These are phyloP conservation scores for Nephrotoma flavescens DNA, from an alignment of 2,888 invertebrate genomes.

Conservation along the genomic window DNA sequence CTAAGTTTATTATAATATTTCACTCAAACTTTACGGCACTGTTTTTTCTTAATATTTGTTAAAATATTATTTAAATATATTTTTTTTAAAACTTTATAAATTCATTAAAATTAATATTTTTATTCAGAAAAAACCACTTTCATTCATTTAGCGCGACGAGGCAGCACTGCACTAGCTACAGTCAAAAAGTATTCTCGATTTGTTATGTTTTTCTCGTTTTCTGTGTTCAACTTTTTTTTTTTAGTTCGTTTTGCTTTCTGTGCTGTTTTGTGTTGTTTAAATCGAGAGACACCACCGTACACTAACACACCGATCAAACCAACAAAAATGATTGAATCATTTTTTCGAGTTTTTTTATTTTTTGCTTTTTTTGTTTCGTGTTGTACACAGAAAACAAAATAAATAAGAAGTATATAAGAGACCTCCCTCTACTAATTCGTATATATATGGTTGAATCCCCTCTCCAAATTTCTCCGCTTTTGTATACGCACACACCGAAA, in stretches of 20 bases:
- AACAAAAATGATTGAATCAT: background rate
- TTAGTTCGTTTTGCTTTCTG: background rate
- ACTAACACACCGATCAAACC: background rate
- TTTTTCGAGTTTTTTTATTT: background rate
- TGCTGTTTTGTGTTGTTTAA: background rate
- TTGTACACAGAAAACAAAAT: background rate
- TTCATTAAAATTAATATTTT: background rate
- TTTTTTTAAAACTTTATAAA: background rate
- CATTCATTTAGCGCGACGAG: slow-evolving; percentile 6
- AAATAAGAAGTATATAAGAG: background rate
- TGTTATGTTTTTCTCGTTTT: background rate
- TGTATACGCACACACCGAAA: background rate
- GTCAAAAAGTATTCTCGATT: slow-evolving; percentile 3
- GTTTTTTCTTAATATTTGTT: background rate
- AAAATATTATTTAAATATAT: background rate
- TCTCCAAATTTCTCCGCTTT: background rate
- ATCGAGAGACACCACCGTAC: background rate
- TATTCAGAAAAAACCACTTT: background rate
- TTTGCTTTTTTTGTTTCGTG: background rate
- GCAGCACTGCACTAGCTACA: slow-evolving; percentile 5
- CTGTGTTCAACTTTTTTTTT: background rate
- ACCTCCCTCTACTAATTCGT: background rate
- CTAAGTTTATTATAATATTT: background rate
- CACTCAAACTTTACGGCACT: background rate
- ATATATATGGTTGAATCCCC: background rate